Base-by-base conservation (phyloP, 2,113 vertebrate species). In the Eulacestoma nigropectus region DNA sequence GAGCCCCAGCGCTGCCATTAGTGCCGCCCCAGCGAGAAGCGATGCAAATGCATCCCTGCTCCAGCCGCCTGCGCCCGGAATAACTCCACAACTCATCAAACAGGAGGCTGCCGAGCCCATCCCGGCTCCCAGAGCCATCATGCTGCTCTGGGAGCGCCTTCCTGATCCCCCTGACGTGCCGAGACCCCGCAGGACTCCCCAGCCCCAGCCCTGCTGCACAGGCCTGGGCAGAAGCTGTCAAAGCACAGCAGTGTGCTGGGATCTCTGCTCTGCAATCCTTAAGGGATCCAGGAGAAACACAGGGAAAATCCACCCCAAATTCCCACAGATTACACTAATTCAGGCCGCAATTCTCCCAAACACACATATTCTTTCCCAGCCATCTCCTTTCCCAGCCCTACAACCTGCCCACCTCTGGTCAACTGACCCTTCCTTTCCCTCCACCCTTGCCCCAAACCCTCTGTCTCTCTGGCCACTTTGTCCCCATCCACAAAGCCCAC, bases 91-190 rank as follows among this genome's bases (percentile, higher is more conserved):
- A 9, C 12, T 35, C 62, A 3, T 4, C 30, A 4, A 29, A 46
- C 18, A 8, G 29, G 49, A 53, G 37, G 50, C 67, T 22, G 41
- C 46, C 0, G 25, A 82, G 74, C 35, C 59, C 42, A 30, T 13
- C 68, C 60, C 1, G 0, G 27, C 62, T 39, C 39, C 60, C 72
- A 52, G 67, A 70, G 60, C 44, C 53, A 26, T 26, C 16, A 1
- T 0, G 1, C 44, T 26, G 55, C 44, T 69, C 39, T 1, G 2
- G 55, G 62, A 83, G 68, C 19, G 62, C 44, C 37, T 25, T 26
- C 27, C 59, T 20, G 52, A 65, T 20, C 12, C 53, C n/a, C 57
- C 12, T 2, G 1, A 6, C 0, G 0, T 3, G 26, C 21, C 6
- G 21, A 53, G 35, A 46, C 33, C 29, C 60, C 4, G 1, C 33